These are phyloP conservation scores for Nycteola revayana DNA, from an alignment of 2,888 invertebrate species.

Conservation along the genomic window DNA sequence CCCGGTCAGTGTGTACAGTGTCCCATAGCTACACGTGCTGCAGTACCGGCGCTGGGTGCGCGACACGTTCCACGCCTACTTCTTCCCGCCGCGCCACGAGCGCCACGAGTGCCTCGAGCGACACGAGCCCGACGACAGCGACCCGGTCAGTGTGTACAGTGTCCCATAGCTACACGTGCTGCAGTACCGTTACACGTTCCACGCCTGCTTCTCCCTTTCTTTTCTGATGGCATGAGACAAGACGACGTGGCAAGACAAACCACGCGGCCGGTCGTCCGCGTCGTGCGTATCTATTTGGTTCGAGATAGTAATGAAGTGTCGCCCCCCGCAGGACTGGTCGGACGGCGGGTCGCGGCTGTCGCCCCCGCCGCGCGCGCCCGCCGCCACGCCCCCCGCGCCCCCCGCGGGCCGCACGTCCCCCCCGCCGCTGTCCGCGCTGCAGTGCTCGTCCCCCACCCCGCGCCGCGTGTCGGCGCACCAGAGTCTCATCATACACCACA, in stretches of 20 bases:
- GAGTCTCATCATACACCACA: conserved; percentile 76
- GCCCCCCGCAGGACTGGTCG: conserved; percentile 69
- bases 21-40: conserved; percentile 95
- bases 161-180: conserved; percentile 69
- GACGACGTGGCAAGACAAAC: no score
- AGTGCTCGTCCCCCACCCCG: conserved; percentile 75
- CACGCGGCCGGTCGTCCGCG: no score
- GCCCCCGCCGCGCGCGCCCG: conserved; percentile 7
- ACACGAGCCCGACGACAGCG: conserved; percentile 37
- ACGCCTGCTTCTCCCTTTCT: no score
- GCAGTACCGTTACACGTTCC: conserved; percentile 75
- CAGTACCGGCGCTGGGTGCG: conserved; percentile 81
- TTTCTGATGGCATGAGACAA: no score
- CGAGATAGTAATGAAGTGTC: no score
- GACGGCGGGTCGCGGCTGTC: conserved; percentile 37
- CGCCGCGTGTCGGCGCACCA: conserved; percentile 75
- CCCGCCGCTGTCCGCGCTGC: conserved; percentile 73
- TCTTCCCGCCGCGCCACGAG: conserved; percentile 56
- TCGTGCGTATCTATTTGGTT: no score
- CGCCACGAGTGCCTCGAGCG: conserved; percentile 18
- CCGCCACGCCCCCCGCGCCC: conserved; percentile 8
- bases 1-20: conserved; percentile 86
- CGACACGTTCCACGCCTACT: conserved; percentile 69
- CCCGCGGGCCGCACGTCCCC: conserved; percentile 46
- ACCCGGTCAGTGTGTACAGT: conserved; percentile 16